Percentiles rank a stretch among this genome's conserved stretches.
phyloP scores from a whole-genome alignment of 1,140 invertebrate genomes.

The Lordiphosa collinella region DNA sequence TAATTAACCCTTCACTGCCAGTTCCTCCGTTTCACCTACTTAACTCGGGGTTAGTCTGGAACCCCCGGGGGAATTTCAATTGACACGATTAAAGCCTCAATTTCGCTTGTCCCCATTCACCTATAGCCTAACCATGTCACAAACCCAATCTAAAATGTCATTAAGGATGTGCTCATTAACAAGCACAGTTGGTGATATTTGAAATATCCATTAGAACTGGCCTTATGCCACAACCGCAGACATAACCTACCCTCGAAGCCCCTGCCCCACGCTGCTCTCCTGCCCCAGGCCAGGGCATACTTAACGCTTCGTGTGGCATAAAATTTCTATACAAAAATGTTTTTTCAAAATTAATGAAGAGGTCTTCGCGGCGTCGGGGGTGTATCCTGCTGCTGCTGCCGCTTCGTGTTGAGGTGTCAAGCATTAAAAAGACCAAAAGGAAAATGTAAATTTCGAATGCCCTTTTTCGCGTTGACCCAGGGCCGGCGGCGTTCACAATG shows the following conservation, averaged over 20 bases:
- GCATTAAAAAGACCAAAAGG: conserved; percentile 24
- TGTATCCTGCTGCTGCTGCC: conserved; percentile 1
- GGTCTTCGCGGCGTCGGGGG: conserved; percentile 24
- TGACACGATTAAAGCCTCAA: conserved; percentile 17
- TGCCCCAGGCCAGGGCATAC: conserved; percentile 24
- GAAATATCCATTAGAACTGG: conserved; percentile 37
- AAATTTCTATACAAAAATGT: conserved; percentile 55
- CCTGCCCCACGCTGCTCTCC: conserved; percentile 4
- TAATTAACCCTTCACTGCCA: not conserved
- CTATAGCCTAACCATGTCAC: conserved; percentile 6
- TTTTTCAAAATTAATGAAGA: conserved; percentile 65
- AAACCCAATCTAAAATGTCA: conserved; percentile 29
- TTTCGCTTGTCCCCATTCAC: conserved; percentile 1
- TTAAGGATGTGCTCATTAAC: conserved; percentile 56
- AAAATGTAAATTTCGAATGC: conserved; percentile 46
- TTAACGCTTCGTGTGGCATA: conserved; percentile 67
- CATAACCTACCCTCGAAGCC: conserved; percentile 18
- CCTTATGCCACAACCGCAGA: conserved; percentile 18
- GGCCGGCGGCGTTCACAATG: conserved; percentile 48
- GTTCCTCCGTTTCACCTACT: not conserved
- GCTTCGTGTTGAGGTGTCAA: conserved; percentile 60
- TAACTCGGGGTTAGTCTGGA: not conserved
- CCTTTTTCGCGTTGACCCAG: conserved; percentile 32
- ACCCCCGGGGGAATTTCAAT: conserved; percentile 4
- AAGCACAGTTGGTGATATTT: conserved; percentile 39